Percentiles rank a stretch among this genome's conserved stretches.
Evolutionary conservation across 2,113 vertebrate genomes (phyloP).

Genomic region (Furnarius figulus): DNA sequence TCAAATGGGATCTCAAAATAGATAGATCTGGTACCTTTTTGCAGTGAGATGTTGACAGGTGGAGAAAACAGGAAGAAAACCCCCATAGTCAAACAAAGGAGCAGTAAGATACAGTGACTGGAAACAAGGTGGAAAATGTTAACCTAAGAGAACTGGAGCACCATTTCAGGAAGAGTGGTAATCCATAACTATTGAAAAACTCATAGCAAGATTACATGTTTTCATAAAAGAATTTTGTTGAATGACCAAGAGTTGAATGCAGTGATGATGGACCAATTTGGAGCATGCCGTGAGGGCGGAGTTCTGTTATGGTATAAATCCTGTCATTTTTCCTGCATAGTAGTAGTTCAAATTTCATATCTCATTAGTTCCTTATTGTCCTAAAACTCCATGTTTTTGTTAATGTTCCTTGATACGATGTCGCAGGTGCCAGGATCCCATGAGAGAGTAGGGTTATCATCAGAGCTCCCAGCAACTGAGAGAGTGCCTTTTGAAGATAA

Average conservation of each 20-base stretch:
- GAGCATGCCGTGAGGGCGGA: neutral
- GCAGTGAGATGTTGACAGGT: neutral
- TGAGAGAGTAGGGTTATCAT: constrained; percentile 90
- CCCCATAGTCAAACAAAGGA: neutral
- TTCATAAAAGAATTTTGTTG: neutral
- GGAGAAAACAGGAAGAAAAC: neutral
- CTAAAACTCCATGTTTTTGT: constrained; percentile 47
- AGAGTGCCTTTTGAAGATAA: constrained; percentile 86
- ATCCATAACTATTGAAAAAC: neutral
- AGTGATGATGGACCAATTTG: neutral
- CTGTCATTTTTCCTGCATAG: neutral
- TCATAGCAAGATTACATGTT: neutral
- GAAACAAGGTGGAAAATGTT: neutral
- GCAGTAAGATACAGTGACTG: neutral
- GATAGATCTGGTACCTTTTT: neutral
- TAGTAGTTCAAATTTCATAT: neutral
- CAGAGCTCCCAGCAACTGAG: constrained; percentile 81
- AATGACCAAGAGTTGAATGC: neutral
- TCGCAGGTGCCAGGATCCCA: constrained; percentile 84
- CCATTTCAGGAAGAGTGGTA: neutral
- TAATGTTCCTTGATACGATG: constrained; percentile 89
- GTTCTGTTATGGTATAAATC: neutral
- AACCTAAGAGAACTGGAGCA: neutral
- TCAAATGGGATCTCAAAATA: neutral
- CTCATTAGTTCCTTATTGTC: neutral